These are phyloP conservation scores for Girardia tigrina DNA, from an alignment of 2,888 invertebrate genomes.

Conservation along the genomic window DNA sequence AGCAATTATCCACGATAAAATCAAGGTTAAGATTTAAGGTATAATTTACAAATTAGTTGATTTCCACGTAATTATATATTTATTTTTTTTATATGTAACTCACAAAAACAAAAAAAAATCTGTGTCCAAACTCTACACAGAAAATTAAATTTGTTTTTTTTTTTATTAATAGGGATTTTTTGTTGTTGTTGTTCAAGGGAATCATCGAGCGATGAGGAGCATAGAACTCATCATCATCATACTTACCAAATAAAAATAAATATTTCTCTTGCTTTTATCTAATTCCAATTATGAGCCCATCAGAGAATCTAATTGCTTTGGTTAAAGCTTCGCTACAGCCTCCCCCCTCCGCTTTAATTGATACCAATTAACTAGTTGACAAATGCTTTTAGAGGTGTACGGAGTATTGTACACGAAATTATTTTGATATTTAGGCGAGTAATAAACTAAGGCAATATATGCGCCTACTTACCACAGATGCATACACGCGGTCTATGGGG, in stretches of 20 bases:
- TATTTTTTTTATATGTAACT: neutral
- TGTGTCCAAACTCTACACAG: neutral
- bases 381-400: conserved; percentile 23
- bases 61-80: neutral
- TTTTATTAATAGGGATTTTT: conserved; percentile 2
- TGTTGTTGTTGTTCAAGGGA: no score
- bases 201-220: conserved; percentile 23
- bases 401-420: conserved; percentile 23
- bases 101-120: neutral
- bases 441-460: conserved; percentile 11
- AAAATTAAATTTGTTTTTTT: neutral
- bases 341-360: conserved; percentile 20
- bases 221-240: conserved; percentile 19
- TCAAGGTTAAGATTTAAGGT: conserved; percentile 5
- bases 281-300: conserved; percentile 23
- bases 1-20: neutral
- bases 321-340: conserved; percentile 11
- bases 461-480: conserved; percentile 8
- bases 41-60: conserved; percentile 13
- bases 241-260: conserved; percentile 23
- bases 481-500: neutral
- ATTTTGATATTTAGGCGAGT: conserved; percentile 23
- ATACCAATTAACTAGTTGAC: conserved; percentile 23
- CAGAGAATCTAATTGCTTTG: conserved; percentile 23
- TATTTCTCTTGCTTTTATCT: conserved; percentile 18